Conservation (phyloP, 2,113 vertebrate species). For the Accipiter virgatus region DNA sequence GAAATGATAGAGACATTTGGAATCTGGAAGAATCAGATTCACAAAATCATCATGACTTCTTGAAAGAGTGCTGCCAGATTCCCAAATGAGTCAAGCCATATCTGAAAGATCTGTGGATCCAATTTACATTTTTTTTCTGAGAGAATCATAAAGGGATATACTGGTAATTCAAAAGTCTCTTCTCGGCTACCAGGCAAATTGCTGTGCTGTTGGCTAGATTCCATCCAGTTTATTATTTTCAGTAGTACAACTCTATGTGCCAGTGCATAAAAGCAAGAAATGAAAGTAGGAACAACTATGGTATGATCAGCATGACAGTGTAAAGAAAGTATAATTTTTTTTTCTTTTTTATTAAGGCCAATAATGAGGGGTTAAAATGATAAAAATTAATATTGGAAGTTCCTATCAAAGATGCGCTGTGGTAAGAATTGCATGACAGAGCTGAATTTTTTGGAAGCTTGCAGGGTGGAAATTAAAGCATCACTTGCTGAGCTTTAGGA, state of each 20-base stretch:
- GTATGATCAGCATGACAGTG: not conserved
- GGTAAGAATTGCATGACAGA: not conserved
- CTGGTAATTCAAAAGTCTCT: not conserved
- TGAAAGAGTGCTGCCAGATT: not conserved
- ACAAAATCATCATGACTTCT: not conserved
- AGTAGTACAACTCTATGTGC: not conserved
- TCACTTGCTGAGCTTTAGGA: not conserved
- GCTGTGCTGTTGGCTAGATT: not conserved
- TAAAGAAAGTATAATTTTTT: not conserved
- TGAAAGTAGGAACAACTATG: not conserved
- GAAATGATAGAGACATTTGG: slow-evolving; percentile 2
- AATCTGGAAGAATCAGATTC: not conserved
- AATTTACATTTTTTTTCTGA: not conserved
- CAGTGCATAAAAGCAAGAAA: not conserved
- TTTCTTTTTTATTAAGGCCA: not conserved
- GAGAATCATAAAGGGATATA: not conserved
- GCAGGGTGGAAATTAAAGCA: not conserved
- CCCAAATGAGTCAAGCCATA: not conserved
- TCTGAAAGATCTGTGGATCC: not conserved
- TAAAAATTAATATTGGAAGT: not conserved
- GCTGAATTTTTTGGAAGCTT: not conserved
- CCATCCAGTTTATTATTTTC: not conserved
- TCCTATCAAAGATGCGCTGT: not conserved
- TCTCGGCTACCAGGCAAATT: not conserved
- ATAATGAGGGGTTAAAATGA: not conserved